These are phyloP conservation scores for Halichoerus grypus DNA, from an alignment of 2,113 vertebrate genomes.

Conservation along the genomic window DNA sequence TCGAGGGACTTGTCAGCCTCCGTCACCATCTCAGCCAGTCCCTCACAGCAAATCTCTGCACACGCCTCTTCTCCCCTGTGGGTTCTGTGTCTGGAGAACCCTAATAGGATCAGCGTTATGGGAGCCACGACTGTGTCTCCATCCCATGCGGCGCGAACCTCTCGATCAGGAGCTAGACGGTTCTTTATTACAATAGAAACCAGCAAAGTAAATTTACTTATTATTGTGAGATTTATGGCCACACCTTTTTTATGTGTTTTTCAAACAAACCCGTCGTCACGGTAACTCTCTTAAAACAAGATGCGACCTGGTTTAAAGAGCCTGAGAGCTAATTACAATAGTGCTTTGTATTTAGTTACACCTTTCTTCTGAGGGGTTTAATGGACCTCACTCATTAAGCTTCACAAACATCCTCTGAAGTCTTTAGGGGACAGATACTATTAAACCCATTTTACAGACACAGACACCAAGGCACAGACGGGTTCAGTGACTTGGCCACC, in stretches of 20 bases:
- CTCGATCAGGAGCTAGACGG: background rate
- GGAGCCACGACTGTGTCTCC: fast-evolving
- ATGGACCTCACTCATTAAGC: conserved; percentile 68
- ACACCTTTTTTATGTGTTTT: background rate
- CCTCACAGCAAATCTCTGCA: background rate
- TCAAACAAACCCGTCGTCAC: conserved; percentile 43
- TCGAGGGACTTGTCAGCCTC: background rate
- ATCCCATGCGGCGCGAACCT: fast-evolving
- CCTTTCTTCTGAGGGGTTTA: conserved; percentile 67
- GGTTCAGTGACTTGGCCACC: conserved; percentile 55
- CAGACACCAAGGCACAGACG: conserved; percentile 35
- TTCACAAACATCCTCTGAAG: conserved; percentile 64
- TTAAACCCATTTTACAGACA: conserved; percentile 75
- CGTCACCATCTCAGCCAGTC: fast-evolving
- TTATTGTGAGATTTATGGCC: background rate
- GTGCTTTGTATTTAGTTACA: conserved; percentile 22
- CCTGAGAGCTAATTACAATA: conserved; percentile 58
- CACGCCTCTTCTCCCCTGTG: fast-evolving
- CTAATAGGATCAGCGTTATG: fast-evolving
- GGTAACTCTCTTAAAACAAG: conserved; percentile 80
- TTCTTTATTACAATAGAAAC: background rate
- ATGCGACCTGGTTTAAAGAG: conserved; percentile 49
- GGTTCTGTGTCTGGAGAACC: background rate
- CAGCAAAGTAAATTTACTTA: background rate
- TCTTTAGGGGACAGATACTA: conserved; percentile 68